A percentile compares a stretch with the other conserved stretches of the same genome.
These are phyloP conservation scores for Subacronicta megacephala DNA, from an alignment of 2,888 invertebrate species.

Conservation along the genomic window DNA sequence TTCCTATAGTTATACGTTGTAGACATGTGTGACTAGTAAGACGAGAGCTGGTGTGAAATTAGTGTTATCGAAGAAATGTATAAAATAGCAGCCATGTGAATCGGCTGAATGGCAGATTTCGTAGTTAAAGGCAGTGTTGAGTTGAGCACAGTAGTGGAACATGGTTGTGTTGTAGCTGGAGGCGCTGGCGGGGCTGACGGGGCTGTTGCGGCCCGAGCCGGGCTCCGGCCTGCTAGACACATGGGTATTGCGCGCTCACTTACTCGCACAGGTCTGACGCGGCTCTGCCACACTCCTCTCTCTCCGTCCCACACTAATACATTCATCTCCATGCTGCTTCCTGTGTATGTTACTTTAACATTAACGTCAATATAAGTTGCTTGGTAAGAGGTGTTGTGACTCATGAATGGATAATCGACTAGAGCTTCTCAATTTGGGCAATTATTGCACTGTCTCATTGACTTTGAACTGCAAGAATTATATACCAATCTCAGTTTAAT, in stretches of 20 bases:
- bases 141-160: slow-evolving; percentile 61
- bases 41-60: not conserved
- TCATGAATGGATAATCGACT: too few species aligned
- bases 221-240: slow-evolving; percentile 87
- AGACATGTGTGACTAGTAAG: too few species aligned
- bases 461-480: not conserved
- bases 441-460: not conserved
- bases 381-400: slow-evolving; percentile 22
- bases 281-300: slow-evolving; percentile 71
- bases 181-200: slow-evolving; percentile 88
- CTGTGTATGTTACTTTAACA: slow-evolving; percentile 60
- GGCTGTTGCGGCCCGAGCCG: slow-evolving; percentile 87
- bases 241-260: slow-evolving; percentile 90
- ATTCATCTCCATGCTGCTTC: slow-evolving; percentile 62
- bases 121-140: slow-evolving; percentile 20
- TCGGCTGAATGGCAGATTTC: slow-evolving; percentile 3
- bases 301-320: slow-evolving; percentile 51
- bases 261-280: slow-evolving; percentile 89
- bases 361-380: slow-evolving; percentile 14
- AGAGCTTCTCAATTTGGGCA: not conserved
- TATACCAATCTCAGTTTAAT: slow-evolving; percentile 10
- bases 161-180: slow-evolving; percentile 87
- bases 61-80: not conserved
- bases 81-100: not conserved
- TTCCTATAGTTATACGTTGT: too few species aligned